Conservation (phyloP, 2,113 vertebrate genomes). For the Galbula dea region DNA sequence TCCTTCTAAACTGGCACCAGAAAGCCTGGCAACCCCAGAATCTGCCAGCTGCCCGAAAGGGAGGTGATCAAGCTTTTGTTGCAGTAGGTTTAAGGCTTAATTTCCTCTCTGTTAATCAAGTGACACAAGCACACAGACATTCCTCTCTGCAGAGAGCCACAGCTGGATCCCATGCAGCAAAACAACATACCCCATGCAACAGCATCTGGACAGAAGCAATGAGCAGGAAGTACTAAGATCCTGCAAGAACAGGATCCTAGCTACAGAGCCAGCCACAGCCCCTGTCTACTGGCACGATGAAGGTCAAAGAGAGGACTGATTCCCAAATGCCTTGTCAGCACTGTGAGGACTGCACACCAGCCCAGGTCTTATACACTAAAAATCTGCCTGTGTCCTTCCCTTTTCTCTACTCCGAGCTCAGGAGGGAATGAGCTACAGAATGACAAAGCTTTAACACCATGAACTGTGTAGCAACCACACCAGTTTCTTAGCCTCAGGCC, state of each 20-base stretch:
- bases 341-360: neutral
- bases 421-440: neutral
- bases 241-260: neutral
- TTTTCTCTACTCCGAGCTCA: neutral
- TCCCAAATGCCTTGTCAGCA: neutral
- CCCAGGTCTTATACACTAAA: neutral
- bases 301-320: neutral
- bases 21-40: neutral
- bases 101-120: neutral
- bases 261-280: neutral
- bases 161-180: neutral
- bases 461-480: neutral
- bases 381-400: neutral
- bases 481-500: neutral
- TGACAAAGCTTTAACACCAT: neutral
- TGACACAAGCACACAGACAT: neutral
- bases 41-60: neutral
- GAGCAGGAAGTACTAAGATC: neutral
- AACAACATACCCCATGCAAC: rapidly evolving
- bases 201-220: neutral
- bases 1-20: neutral
- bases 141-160: neutral
- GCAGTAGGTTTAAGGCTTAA: neutral
- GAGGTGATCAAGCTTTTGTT: neutral
- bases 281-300: neutral